Percentiles rank a stretch among this genome's conserved stretches.
These are phyloP conservation scores for Tupaia chinensis DNA, from an alignment of 2,113 vertebrate genomes.

Conservation along the genomic window DNA sequence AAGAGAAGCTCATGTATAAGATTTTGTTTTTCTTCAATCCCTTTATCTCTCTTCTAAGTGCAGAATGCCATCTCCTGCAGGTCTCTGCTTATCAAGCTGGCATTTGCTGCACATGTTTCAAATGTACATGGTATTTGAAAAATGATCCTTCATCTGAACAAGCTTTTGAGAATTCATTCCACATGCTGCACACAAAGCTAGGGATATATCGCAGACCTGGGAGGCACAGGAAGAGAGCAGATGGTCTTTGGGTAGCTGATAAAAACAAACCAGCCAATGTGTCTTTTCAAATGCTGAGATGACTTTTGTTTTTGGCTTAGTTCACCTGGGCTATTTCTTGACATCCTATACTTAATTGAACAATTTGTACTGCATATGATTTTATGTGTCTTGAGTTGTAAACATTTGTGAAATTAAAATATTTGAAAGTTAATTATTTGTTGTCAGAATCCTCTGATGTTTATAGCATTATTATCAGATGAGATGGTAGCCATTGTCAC, in stretches of 20 bases:
- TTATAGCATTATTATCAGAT: background rate
- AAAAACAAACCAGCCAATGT: background rate
- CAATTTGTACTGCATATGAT: background rate
- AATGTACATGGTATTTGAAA: conserved; percentile 42
- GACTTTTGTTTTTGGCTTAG: background rate
- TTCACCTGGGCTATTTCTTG: background rate
- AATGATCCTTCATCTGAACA: conserved; percentile 12
- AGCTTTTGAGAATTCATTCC: conserved; percentile 1
- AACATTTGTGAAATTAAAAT: background rate
- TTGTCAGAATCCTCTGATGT: background rate
- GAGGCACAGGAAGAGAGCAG: background rate
- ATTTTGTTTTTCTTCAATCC: background rate
- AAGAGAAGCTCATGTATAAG: background rate
- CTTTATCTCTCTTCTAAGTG: background rate
- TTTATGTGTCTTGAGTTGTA: background rate
- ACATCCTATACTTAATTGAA: background rate
- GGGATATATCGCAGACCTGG: background rate
- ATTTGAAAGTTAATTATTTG: background rate
- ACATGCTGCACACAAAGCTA: background rate
- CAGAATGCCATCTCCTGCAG: background rate
- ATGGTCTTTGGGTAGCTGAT: background rate
- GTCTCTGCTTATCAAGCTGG: background rate
- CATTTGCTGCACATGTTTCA: conserved; percentile 16
- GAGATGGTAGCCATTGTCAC: background rate
- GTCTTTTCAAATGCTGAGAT: background rate